Base-by-base conservation (phyloP, 2,797 vertebrate genomes). In the Uromys caudimaculatus region DNA sequence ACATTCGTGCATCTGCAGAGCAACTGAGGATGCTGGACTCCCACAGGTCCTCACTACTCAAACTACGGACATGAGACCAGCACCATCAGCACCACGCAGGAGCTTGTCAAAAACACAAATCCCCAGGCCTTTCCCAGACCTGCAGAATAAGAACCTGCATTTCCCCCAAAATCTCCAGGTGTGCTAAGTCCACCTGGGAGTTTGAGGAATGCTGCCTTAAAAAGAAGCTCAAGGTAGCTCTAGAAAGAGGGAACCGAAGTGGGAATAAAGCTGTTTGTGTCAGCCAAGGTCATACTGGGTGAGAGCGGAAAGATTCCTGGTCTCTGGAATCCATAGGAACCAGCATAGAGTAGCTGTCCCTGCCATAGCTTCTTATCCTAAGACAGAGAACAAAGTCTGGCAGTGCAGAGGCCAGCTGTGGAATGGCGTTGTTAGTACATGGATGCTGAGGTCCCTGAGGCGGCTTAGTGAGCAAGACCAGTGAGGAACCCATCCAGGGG, bases 61-160 rank as follows among this genome's bases (percentile, higher is more conserved):
- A 62, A n/a, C 38, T n/a, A 24, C 7, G 58, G 41, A 23, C 35
- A 44, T 50, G 9, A 23, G 47, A 14, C 35, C n/a, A 62, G 24
- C 19, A 44, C 1, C 16, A 4, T 1, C 2, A 6, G 47, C 29
- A 5, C 41, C 64, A 24, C 0, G 3, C 0, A 75, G 86, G 56
- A 32, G 5, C 90, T 90, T 44, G 23, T 54, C 21, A 73, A 47
- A 91, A 89, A 89, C 35, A 82, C 50, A 77, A 67, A 73, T 21
- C 32, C 64, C 35, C 62, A 35, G 9, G 52, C 11, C 24, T 44
- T 32, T 7, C 24, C 16, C 78, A 23, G 60, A 38, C 69, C 62
- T 56, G 50, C 71, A 44, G 69, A 69, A 71, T 14, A 16, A 19
- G 71, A 71, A 81, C 4, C 13, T 90, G 11, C 7, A 5, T 69